Conservation (phyloP, 2,113 vertebrate genomes). For the Glaucomys volans region DNA sequence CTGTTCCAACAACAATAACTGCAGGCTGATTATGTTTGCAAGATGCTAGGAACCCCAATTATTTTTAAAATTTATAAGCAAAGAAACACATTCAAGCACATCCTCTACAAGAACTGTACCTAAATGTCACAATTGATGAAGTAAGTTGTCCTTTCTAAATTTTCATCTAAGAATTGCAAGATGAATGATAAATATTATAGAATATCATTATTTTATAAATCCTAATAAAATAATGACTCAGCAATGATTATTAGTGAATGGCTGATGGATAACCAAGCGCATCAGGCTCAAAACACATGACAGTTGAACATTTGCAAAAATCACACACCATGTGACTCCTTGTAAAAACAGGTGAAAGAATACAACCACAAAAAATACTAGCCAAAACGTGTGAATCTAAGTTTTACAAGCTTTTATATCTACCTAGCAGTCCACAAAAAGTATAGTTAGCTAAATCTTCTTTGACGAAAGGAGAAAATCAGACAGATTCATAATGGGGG, state of each 20-base stretch:
- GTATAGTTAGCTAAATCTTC: not conserved
- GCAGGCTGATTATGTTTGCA: not conserved
- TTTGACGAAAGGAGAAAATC: not conserved
- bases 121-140: not conserved
- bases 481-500: not conserved
- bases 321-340: not conserved
- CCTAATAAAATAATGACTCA: not conserved
- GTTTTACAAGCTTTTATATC: not conserved
- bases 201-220: not conserved
- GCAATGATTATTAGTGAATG: not conserved
- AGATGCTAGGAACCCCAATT: not conserved
- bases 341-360: not conserved
- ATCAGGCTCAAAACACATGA: not conserved
- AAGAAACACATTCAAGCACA: not conserved
- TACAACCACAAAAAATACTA: not conserved
- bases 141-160: not conserved
- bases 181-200: not conserved
- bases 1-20: not conserved
- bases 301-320: not conserved
- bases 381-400: not conserved
- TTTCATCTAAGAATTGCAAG: slow-evolving; percentile 21
- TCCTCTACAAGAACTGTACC: not conserved
- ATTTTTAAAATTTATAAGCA: not conserved
- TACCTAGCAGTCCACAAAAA: not conserved
- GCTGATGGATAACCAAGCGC: not conserved